These are phyloP conservation scores for Omphaloscelis lunosa DNA, from an alignment of 2,888 invertebrate genomes.

Conservation along the genomic window DNA sequence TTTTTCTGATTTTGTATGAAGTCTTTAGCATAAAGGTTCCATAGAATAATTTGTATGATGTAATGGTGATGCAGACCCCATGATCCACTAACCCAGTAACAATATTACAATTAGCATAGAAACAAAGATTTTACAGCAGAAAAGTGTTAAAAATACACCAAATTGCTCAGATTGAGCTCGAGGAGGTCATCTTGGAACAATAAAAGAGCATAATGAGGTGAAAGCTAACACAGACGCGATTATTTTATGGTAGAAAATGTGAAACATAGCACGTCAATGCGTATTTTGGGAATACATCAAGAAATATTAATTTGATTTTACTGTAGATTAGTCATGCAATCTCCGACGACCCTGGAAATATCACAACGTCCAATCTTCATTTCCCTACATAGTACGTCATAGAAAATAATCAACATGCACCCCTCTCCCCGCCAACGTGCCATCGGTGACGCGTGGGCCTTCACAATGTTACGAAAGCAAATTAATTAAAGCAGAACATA, in stretches of 20 bases:
- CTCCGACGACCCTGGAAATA: constrained; percentile 71
- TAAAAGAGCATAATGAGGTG: constrained; percentile 55
- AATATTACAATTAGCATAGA: constrained; percentile 14
- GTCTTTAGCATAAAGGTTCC: not conserved
- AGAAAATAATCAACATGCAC: constrained; percentile 72
- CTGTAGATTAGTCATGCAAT: constrained; percentile 69
- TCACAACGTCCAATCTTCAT: constrained; percentile 62
- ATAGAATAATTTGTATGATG: constrained; percentile 39
- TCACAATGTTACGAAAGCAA: constrained; percentile 62
- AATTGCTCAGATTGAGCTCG: not conserved
- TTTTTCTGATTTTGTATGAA: not conserved
- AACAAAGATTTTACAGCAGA: constrained; percentile 14
- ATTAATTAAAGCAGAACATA: constrained; percentile 46
- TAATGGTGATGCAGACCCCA: constrained; percentile 46
- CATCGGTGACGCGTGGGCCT: constrained; percentile 69
- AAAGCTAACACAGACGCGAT: constrained; percentile 54
- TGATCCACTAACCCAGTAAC: constrained; percentile 45
- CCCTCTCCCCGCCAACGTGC: constrained; percentile 71
- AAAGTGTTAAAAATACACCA: constrained; percentile 17
- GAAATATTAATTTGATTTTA: constrained; percentile 41
- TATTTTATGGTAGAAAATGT: constrained; percentile 45
- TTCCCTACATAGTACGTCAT: constrained; percentile 73
- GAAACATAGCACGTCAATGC: constrained; percentile 1
- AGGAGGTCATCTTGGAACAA: constrained; percentile 26
- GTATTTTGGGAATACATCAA: constrained; percentile 33